Evolutionary conservation across 2,888 invertebrate genomes (phyloP).

Genomic region (Yponomeuta plumbellus): DNA sequence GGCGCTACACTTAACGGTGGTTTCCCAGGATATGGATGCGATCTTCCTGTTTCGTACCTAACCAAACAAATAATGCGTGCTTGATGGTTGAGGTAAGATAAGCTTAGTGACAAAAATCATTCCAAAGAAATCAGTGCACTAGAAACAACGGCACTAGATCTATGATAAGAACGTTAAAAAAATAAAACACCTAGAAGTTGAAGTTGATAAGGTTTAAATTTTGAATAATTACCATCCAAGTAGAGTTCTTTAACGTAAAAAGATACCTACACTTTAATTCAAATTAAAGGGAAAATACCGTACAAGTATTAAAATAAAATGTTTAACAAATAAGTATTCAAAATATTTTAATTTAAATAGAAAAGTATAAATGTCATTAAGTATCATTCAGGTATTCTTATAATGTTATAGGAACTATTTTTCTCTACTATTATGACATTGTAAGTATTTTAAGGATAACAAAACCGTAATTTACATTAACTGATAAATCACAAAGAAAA

Average conservation of each 20-base stretch:
- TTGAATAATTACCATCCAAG: too few relatives aligned
- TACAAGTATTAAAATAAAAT: neutral
- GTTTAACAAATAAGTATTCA: neutral
- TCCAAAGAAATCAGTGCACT: neutral
- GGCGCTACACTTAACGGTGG: too few relatives aligned
- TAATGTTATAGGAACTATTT: neutral
- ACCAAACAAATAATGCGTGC: neutral
- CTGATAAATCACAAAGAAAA: conserved; percentile 17
- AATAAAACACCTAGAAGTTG: too few relatives aligned
- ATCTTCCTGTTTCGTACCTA: neutral
- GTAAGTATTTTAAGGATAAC: neutral
- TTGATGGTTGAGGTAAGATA: neutral
- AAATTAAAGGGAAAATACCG: neutral
- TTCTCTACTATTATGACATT: neutral
- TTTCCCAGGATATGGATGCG: neutral
- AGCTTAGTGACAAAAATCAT: neutral
- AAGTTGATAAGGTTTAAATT: too few relatives aligned
- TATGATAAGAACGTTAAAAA: too few relatives aligned
- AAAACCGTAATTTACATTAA: neutral
- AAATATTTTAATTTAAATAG: neutral
- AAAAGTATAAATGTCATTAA: neutral
- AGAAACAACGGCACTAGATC: too few relatives aligned
- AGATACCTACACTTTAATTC: neutral
- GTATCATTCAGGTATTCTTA: neutral
- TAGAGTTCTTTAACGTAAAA: too few relatives aligned